A percentile compares a stretch with the other conserved stretches of the same genome.
phyloP scores from a whole-genome alignment of 2,797 vertebrate species.

The Anolis apletophallus region DNA sequence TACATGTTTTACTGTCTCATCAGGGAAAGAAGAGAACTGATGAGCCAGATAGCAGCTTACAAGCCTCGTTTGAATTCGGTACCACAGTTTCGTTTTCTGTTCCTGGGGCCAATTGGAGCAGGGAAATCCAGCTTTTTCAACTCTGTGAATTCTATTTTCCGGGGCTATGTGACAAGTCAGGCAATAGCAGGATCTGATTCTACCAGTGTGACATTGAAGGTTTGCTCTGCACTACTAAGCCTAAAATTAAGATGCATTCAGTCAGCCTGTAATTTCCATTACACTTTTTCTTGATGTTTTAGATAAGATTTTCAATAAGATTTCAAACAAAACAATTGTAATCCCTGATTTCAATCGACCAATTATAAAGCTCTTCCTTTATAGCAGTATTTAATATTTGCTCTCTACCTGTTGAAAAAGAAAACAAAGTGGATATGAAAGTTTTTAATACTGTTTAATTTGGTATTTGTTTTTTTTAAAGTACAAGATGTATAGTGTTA shows the following conservation, averaged over 20 bases:
- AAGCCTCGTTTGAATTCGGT: constrained; percentile 55
- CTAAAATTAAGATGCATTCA: constrained; percentile 62
- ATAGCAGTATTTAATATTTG: neutral
- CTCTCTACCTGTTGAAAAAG: neutral
- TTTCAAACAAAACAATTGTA: neutral
- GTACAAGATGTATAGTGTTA: constrained; percentile 76
- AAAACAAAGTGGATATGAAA: neutral
- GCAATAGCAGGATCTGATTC: constrained; percentile 62
- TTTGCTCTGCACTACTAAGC: constrained; percentile 58
- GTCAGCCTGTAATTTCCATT: constrained; percentile 37
- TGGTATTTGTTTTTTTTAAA: neutral
- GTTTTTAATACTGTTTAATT: constrained; percentile 32
- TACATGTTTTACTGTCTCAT: constrained; percentile 48
- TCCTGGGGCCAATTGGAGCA: constrained; percentile 74
- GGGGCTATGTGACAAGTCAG: constrained; percentile 16
- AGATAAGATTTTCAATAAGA: neutral
- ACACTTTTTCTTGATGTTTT: constrained; percentile 18
- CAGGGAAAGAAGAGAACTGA: constrained; percentile 60
- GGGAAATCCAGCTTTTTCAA: constrained; percentile 83
- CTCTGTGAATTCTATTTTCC: constrained; percentile 72
- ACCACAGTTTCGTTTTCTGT: neutral
- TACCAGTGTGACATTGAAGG: constrained; percentile 64
- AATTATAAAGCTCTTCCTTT: neutral
- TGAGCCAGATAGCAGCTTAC: constrained; percentile 55
- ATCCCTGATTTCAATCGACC: neutral